Evolutionary conservation across 2,888 invertebrate genomes (phyloP), one percentile per base, ranked within the genome.

Genomic region (Crematogaster levior): DNA sequence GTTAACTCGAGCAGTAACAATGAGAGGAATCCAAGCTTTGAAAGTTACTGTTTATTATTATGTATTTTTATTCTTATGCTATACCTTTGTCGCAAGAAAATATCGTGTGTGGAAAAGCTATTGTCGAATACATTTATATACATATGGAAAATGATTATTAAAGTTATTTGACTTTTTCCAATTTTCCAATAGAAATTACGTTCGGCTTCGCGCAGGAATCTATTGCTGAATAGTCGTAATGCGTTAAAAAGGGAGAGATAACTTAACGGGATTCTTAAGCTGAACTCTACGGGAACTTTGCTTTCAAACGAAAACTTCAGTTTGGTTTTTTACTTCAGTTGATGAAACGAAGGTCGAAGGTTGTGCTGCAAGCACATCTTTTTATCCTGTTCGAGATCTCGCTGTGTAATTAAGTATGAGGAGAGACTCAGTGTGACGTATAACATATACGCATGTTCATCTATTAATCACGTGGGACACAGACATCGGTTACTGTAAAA

Each of bases 141-240:
- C 1, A 4, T 27, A 24, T 40, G 7, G 6, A n/a, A 40, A 15
- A 56, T 27, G 15, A 24, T 10, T 46, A 24, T 48, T 37, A 24
- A 48, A 12, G 7, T 34, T 12, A 12, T 6, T 37, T 61, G 48
- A 74, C 18, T 3, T 63, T 51, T 63, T 3, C n/a, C 12, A 63
- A 34, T 74, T 63, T n/a, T n/a, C n/a, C n/a, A 37, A 40, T 48
- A 18, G n/a, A 12, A 74, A 74, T 61, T 37, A 30, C 5, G 15
- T 34, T 46, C 21, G 9, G 12, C n/a, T 43, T 40, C 21, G 4
- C 43, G 15, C 40, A 40, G 3, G 15, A 72, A 40, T 37, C 5
- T 6, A n/a, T 56, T 58, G 40, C 27, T 56, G n/a, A 72, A 56
- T 43, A n/a, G 12, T 6, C 6, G 15, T 10, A 7, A 6, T 12